Conservation (phyloP, 2,113 vertebrate species). For the Dasyurus viverrinus region DNA sequence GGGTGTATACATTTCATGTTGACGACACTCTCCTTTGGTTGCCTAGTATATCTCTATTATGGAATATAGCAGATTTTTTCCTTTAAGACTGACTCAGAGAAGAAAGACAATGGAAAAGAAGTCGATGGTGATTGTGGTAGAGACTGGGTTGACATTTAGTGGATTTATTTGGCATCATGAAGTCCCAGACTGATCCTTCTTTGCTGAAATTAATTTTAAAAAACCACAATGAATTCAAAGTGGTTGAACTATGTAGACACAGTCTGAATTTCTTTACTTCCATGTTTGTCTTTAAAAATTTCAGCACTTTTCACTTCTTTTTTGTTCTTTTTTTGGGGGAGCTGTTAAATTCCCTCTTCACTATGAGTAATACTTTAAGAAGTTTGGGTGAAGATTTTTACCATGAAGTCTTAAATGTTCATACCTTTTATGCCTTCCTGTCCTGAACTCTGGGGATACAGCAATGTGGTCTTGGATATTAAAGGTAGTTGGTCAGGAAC, state of each 20-base stretch:
- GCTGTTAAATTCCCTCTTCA: slow-evolving; percentile 72
- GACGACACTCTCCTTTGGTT: slow-evolving; percentile 9
- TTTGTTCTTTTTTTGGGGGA: slow-evolving; percentile 74
- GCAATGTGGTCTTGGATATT: slow-evolving; percentile 71
- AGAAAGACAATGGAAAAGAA: slow-evolving; percentile 43
- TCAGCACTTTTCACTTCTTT: slow-evolving; percentile 75
- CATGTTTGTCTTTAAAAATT: slow-evolving; percentile 78
- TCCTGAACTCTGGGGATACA: slow-evolving; percentile 73
- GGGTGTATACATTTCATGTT: neutral
- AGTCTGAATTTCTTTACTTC: slow-evolving; percentile 70
- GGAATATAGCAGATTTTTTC: neutral
- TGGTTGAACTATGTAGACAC: slow-evolving; percentile 34
- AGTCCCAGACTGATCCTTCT: neutral
- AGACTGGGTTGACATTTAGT: neutral
- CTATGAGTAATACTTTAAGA: slow-evolving; percentile 77
- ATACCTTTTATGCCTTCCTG: slow-evolving; percentile 81
- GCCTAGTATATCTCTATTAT: slow-evolving; percentile 35
- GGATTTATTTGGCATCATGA: slow-evolving; percentile 16
- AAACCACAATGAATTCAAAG: slow-evolving; percentile 15
- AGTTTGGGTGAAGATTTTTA: slow-evolving; percentile 80
- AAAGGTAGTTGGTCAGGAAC: slow-evolving; percentile 61
- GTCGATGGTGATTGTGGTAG: slow-evolving; percentile 14
- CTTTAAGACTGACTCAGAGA: slow-evolving; percentile 19
- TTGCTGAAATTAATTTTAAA: slow-evolving; percentile 49
- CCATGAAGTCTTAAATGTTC: slow-evolving; percentile 71